These are phyloP conservation scores for Melanogrammus aeglefinus DNA, from an alignment of 2,797 vertebrate genomes.

Conservation along the genomic window DNA sequence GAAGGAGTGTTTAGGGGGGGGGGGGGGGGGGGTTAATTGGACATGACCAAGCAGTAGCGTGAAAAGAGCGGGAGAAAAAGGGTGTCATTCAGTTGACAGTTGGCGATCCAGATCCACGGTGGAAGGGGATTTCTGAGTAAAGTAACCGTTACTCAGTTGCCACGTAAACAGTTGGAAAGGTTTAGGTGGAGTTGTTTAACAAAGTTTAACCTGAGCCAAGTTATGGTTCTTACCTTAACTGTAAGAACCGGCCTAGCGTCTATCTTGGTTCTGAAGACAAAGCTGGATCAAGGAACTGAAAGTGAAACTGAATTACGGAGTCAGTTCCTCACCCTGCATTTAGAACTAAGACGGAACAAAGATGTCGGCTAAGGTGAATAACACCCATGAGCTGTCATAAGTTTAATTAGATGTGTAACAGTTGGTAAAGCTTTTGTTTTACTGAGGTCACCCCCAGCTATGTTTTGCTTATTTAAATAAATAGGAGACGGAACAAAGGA, in stretches of 20 bases:
- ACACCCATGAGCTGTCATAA: background rate
- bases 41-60: constrained; percentile 67
- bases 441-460: background rate
- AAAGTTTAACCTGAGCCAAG: background rate
- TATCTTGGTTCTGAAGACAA: too few relatives aligned
- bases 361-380: background rate
- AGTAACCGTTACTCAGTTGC: background rate
- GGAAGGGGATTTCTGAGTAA: too few relatives aligned
- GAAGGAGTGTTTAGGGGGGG: constrained; percentile 62
- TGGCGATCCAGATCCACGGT: too few relatives aligned
- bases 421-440: background rate
- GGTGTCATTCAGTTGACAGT: constrained; percentile 44
- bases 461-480: background rate
- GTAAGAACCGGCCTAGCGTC: background rate
- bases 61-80: constrained; percentile 49
- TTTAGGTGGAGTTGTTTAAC: too few relatives aligned
- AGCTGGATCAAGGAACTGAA: background rate
- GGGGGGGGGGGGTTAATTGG: constrained; percentile 63
- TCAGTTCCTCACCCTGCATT: background rate
- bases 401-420: background rate
- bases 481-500: background rate
- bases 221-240: too few relatives aligned
- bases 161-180: background rate
- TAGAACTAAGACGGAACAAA: background rate
- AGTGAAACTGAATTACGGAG: too few relatives aligned